Evolutionary conservation across 2,113 vertebrate species (phyloP).

Genomic region (Grus americana): DNA sequence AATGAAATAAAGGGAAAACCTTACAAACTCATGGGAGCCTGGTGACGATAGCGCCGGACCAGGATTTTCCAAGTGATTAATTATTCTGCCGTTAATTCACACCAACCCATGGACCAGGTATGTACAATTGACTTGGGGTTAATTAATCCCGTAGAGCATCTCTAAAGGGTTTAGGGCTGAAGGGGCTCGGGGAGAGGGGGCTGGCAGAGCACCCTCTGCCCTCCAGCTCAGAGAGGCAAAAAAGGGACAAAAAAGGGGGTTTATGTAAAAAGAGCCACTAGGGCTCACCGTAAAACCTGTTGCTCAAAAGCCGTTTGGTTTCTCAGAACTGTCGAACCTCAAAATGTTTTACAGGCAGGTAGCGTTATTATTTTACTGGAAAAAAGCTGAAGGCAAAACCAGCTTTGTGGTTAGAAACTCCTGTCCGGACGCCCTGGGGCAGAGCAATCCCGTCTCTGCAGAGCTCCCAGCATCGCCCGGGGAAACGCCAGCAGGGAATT

Average conservation of each 20-base stretch:
- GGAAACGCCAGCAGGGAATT: background rate
- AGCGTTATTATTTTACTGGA: background rate
- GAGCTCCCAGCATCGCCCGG: background rate
- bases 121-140: too few species aligned
- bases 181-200: background rate
- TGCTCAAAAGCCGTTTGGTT: background rate
- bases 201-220: background rate
- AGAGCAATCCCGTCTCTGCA: background rate
- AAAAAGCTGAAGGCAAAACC: background rate
- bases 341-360: background rate
- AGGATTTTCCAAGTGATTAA: background rate
- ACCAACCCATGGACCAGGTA: background rate
- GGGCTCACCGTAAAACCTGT: background rate
- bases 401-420: background rate
- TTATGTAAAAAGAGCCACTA: background rate
- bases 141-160: background rate
- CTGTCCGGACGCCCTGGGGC: background rate
- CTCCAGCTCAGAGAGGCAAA: background rate
- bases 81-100: background rate
- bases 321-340: background rate
- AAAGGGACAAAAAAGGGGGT: background rate
- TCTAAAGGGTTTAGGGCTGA: background rate
- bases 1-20: background rate
- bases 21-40: too few species aligned
- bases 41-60: background rate